Base-by-base conservation (phyloP, 2,888 invertebrate genomes). In the Malthinus flaveolus region DNA sequence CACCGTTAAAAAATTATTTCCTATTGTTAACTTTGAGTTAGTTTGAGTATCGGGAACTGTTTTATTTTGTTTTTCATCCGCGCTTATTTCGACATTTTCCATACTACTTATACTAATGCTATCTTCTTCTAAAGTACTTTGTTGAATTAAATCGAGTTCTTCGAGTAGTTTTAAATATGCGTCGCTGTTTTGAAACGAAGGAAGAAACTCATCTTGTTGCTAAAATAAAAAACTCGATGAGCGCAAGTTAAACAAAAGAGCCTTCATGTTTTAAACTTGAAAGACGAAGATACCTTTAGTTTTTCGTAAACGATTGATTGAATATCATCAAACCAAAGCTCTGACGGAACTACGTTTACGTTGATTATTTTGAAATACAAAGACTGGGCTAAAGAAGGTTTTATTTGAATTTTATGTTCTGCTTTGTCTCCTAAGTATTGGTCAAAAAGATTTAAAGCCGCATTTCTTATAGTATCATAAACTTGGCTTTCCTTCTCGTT, bases 301-400 rank as follows among this genome's bases (percentile, higher is more conserved):
- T 79, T 87, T 68, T 87, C 87, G 62, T 87, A 86, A 31, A 90
- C 84, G 51, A 84, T 85, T 61, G 84, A 81, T 77, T 93, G 90
- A 11, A 93, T 84, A 61, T 91, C 90, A 73, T 95, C 94, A 76
- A 96, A 96, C 84, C 94, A 92, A 1, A 83, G 81, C 56, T 91
- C 88, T 23, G 81, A 82, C 4, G 88, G 85, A 23, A 75, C 68
- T 71, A 89, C 88, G 50, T 83, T 85, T 31, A 78, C 62, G 60
- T 76, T 78, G 66, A 85, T 82, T 56, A 90, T 85, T 69, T 84
- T 82, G 31, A 82, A 79, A 33, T 85, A 75, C 47, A 91, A 79
- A 64, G 81, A 81, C 67, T 86, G 85, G 3, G 87, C 80, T 5
- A 88, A 73, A 7, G 76, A 73, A 50, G 87, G 85, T 63, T 88